A percentile compares a stretch with the other conserved stretches of the same genome.
These are phyloP conservation scores for Hydrolagus affinis DNA, from an alignment of 2,113 vertebrate genomes.

Conservation along the genomic window DNA sequence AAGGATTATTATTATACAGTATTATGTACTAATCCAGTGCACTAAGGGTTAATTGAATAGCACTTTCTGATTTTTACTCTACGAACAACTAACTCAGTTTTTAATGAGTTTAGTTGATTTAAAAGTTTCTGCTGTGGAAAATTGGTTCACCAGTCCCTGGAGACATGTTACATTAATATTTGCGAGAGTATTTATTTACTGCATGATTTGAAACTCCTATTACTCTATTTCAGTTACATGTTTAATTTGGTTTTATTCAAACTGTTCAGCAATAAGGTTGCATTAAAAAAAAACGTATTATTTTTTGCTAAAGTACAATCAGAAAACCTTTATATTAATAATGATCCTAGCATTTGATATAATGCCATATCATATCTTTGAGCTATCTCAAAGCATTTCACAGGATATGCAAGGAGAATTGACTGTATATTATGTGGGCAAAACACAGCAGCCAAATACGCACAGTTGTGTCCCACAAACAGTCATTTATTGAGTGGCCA, in stretches of 20 bases:
- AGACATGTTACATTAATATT: background rate
- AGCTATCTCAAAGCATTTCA: no score
- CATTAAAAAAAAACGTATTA: background rate
- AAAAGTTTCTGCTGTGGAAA: no score
- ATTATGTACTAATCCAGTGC: background rate
- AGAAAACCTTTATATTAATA: background rate
- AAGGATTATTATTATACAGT: no score
- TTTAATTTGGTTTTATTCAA: background rate
- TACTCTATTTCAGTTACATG: no score
- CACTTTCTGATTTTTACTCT: background rate
- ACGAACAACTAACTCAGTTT: background rate
- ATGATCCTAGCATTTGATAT: no score
- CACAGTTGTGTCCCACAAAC: no score
- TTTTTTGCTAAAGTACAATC: background rate
- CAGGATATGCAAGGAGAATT: no score
- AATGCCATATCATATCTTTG: no score
- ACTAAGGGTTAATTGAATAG: background rate
- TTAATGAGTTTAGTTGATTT: background rate
- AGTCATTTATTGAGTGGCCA: no score
- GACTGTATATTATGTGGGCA: no score
- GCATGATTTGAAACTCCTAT: background rate
- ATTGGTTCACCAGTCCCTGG: background rate
- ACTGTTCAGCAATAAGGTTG: background rate
- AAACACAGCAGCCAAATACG: no score
- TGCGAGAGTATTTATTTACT: slow-evolving; percentile 1